A percentile compares a stretch with the other conserved stretches of the same genome.
Evolutionary conservation across 2,888 invertebrate species (phyloP).

Genomic region (Limnephilus auricula): DNA sequence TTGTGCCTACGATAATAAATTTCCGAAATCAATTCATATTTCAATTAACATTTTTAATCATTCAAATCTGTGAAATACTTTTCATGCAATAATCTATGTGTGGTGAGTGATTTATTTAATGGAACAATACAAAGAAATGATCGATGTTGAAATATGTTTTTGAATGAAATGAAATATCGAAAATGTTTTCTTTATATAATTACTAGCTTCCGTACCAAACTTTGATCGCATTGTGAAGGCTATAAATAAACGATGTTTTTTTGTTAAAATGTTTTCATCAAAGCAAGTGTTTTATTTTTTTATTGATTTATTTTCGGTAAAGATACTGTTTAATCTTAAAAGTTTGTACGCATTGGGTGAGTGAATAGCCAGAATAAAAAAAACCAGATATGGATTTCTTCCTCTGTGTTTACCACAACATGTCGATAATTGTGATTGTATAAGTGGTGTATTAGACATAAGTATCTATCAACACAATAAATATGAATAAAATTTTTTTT

Average conservation of each 20-base stretch:
- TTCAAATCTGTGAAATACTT: not conserved
- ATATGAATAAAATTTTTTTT: too few species aligned
- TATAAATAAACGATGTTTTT: not conserved
- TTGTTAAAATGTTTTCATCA: not conserved
- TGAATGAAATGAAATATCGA: not conserved
- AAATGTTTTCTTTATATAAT: not conserved
- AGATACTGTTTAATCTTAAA: too few species aligned
- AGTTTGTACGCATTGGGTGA: too few species aligned
- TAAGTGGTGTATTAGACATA: too few species aligned
- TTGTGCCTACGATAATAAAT: not conserved
- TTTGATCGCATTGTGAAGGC: not conserved
- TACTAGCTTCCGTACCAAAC: not conserved
- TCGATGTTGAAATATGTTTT: not conserved
- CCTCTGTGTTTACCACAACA: too few species aligned
- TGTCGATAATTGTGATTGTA: too few species aligned
- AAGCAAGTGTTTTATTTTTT: too few species aligned
- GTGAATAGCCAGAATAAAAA: too few species aligned
- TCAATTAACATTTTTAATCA: not conserved
- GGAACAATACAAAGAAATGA: not conserved
- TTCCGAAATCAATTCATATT: not conserved
- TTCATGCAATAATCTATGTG: not conserved
- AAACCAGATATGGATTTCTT: too few species aligned
- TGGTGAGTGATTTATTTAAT: not conserved
- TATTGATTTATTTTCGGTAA: too few species aligned
- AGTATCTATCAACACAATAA: too few species aligned